Evolutionary conservation across 2,888 invertebrate genomes (phyloP).

Genomic region (Stenodera caucasica): DNA sequence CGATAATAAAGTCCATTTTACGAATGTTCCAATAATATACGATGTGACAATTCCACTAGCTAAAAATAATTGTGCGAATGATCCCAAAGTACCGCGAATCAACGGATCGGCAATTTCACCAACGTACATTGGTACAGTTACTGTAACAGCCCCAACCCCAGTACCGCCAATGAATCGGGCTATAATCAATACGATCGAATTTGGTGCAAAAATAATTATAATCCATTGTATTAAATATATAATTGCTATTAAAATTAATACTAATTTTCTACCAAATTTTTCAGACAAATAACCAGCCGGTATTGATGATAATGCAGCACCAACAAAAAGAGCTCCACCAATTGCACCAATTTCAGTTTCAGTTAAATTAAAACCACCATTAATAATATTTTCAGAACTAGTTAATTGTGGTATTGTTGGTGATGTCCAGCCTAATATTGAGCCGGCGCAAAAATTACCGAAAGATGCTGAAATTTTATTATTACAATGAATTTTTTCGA

Average conservation of each 20-base stretch:
- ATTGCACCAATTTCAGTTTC: slow-evolving; percentile 10
- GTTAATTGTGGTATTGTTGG: slow-evolving; percentile 49
- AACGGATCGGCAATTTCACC: slow-evolving; percentile 81
- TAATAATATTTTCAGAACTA: slow-evolving; percentile 42
- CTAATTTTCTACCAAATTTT: slow-evolving; percentile 51
- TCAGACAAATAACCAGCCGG: slow-evolving; percentile 24
- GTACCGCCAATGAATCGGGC: slow-evolving; percentile 62
- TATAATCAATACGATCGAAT: slow-evolving; percentile 43
- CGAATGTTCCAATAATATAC: slow-evolving; percentile 72
- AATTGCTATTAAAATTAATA: slow-evolving; percentile 74
- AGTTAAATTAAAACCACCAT: not conserved
- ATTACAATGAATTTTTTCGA: too few species aligned
- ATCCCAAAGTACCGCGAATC: slow-evolving; percentile 78
- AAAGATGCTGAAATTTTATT: not conserved
- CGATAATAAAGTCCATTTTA: slow-evolving; percentile 66
- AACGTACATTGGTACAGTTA: slow-evolving; percentile 77
- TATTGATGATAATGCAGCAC: slow-evolving; percentile 21
- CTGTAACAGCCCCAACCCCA: slow-evolving; percentile 69
- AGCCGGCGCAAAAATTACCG: slow-evolving; percentile 43
- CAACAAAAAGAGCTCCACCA: slow-evolving; percentile 21
- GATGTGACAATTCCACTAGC: slow-evolving; percentile 69
- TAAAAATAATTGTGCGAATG: slow-evolving; percentile 77
- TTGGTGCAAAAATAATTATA: slow-evolving; percentile 53
- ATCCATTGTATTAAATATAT: slow-evolving; percentile 42
- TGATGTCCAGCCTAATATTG: slow-evolving; percentile 59